Conservation (phyloP, 2,888 invertebrate species). For the Agonopterix arenella region DNA sequence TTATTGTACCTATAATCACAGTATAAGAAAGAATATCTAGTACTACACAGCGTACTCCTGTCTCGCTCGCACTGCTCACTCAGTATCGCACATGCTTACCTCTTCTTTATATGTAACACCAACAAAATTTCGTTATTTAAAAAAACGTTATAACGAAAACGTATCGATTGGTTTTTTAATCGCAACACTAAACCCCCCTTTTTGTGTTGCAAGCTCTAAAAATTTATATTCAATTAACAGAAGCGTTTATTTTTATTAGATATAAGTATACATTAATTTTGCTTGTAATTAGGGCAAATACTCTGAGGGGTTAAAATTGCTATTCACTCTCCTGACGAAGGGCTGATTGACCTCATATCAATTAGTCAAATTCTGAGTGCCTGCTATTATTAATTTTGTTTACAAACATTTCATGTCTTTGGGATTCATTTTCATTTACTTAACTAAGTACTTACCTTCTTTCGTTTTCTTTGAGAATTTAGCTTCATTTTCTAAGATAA, state of each 20-base stretch:
- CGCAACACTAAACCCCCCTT: constrained; percentile 20
- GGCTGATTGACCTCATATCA: constrained; percentile 15
- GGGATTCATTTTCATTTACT: no score
- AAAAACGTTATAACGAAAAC: neutral
- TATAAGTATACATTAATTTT: neutral
- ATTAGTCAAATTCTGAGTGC: constrained; percentile 7
- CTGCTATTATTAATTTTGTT: neutral
- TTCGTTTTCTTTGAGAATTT: no score
- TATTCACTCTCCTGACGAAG: constrained; percentile 10
- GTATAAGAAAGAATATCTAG: no score
- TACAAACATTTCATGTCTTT: no score
- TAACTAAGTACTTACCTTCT: no score
- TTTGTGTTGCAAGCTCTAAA: constrained; percentile 38
- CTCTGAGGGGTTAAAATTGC: constrained; percentile 13
- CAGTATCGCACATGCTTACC: no score
- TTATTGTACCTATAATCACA: no score
- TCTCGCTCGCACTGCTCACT: no score
- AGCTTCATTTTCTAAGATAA: no score
- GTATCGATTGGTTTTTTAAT: neutral
- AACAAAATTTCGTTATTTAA: neutral
- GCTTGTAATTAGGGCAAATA: constrained; percentile 15
- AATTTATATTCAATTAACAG: constrained; percentile 28
- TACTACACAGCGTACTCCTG: no score
- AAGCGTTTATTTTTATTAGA: constrained; percentile 17
- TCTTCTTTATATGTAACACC: neutral